phyloP scores from a whole-genome alignment of 2,888 invertebrate genomes.

The Trypoxylon attenuatum region DNA sequence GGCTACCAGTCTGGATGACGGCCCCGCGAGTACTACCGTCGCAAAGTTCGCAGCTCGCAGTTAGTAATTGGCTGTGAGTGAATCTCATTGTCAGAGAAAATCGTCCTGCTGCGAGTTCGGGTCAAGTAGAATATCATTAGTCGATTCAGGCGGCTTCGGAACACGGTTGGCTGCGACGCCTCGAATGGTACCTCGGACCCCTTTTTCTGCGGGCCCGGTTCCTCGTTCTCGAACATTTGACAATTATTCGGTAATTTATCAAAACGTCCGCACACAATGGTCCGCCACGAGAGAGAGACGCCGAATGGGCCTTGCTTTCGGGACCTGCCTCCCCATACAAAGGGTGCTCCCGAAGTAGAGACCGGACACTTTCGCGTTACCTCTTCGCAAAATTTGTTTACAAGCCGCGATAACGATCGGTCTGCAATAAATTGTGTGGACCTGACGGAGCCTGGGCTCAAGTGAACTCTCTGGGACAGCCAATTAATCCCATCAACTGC shows the following conservation, averaged over 20 bases:
- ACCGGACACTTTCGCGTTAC: neutral
- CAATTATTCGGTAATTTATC: slow-evolving; percentile 75
- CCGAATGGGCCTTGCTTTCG: slow-evolving; percentile 46
- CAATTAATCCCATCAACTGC: too few relatives aligned
- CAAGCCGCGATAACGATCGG: too few relatives aligned
- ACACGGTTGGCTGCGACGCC: slow-evolving; percentile 30
- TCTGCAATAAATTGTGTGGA: too few relatives aligned
- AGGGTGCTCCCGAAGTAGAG: slow-evolving; percentile 57
- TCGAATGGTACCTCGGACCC: slow-evolving; percentile 8
- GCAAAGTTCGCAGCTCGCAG: too few relatives aligned
- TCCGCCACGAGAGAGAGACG: slow-evolving; percentile 59
- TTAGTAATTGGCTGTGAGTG: too few relatives aligned
- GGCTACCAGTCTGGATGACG: too few relatives aligned
- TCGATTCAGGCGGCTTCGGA: slow-evolving; percentile 8
- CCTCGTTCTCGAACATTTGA: slow-evolving; percentile 70
- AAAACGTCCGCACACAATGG: slow-evolving; percentile 73
- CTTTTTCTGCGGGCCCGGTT: slow-evolving; percentile 32
- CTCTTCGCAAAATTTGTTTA: too few relatives aligned
- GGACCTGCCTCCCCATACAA: slow-evolving; percentile 49
- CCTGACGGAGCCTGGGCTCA: too few relatives aligned
- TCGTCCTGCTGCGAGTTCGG: neutral
- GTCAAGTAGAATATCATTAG: neutral
- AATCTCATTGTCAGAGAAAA: too few relatives aligned
- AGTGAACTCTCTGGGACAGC: too few relatives aligned
- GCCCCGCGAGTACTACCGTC: too few relatives aligned